A percentile compares a stretch with the other conserved stretches of the same genome.
Evolutionary conservation across 2,797 vertebrate genomes (phyloP).

Genomic region (Zalophus californianus): DNA sequence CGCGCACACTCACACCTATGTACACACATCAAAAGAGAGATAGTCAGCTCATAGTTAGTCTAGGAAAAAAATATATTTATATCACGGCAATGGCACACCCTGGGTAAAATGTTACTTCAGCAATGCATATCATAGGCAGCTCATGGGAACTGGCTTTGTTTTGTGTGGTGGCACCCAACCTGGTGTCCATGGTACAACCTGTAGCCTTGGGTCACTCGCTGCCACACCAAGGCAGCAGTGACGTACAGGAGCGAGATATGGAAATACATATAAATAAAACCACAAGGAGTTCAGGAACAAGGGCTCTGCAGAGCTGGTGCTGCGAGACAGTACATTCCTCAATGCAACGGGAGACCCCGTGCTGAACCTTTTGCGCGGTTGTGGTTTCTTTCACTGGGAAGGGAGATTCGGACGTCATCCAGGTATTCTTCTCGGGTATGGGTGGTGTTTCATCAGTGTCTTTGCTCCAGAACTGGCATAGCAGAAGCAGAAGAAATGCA

Average conservation of each 20-base stretch:
- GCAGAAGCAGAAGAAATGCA: slow-evolving; percentile 79
- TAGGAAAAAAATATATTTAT: slow-evolving; percentile 87
- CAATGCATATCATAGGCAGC: slow-evolving; percentile 83
- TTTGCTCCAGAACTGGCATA: slow-evolving; percentile 79
- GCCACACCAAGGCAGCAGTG: slow-evolving; percentile 75
- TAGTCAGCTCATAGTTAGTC: slow-evolving; percentile 86
- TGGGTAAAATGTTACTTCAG: slow-evolving; percentile 86
- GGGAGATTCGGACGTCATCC: slow-evolving; percentile 67
- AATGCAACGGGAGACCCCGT: slow-evolving; percentile 75
- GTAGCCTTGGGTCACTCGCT: slow-evolving; percentile 81
- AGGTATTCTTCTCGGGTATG: slow-evolving; percentile 61
- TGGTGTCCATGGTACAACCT: slow-evolving; percentile 83
- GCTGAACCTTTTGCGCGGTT: slow-evolving; percentile 67
- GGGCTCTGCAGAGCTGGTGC: slow-evolving; percentile 84
- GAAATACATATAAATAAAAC: slow-evolving; percentile 88
- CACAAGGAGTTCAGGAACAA: slow-evolving; percentile 67
- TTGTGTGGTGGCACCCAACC: slow-evolving; percentile 79
- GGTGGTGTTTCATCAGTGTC: slow-evolving; percentile 59
- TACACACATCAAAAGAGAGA: slow-evolving; percentile 86
- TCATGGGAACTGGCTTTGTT: slow-evolving; percentile 83
- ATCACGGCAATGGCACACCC: slow-evolving; percentile 89
- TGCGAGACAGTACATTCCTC: slow-evolving; percentile 86
- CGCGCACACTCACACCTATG: slow-evolving; percentile 80
- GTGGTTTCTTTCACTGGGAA: slow-evolving; percentile 71
- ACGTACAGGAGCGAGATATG: slow-evolving; percentile 79